These are phyloP conservation scores for Pantherophis alleghaniensis DNA, from an alignment of 2,797 vertebrate genomes.

Conservation along the genomic window DNA sequence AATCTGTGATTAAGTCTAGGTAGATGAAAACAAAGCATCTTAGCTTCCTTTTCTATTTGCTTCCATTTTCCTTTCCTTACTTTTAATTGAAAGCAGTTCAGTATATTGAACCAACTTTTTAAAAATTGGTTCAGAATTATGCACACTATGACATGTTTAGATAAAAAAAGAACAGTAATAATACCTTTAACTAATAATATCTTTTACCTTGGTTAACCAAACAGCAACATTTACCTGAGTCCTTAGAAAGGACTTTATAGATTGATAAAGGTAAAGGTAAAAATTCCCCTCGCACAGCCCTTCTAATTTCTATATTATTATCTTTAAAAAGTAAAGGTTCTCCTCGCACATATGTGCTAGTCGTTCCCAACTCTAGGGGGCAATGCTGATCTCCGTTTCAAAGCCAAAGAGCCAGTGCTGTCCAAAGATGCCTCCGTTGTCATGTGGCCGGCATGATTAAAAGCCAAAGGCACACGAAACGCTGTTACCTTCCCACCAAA, in stretches of 20 bases:
- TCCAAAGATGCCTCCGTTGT: no score
- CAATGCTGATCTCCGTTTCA: no score
- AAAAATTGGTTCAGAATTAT: not conserved
- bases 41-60: not conserved
- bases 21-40: not conserved
- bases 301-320: no score
- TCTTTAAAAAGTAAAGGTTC: no score
- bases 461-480: no score
- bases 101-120: not conserved
- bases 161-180: not conserved
- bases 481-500: no score
- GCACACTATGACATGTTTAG: not conserved
- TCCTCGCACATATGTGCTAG: no score
- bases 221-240: not conserved
- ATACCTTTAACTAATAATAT: not conserved
- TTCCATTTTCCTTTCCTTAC: not conserved
- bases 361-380: no score
- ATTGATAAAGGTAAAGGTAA: not conserved
- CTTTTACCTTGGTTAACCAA: not conserved
- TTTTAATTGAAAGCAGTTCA: not conserved
- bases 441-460: no score
- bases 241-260: not conserved
- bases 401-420: no score
- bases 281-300: no score
- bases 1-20: not conserved